A percentile compares a stretch with the other conserved stretches of the same genome.
Evolutionary conservation across 53 echinoderm and acorn worm genomes (phyloP).

Genomic region (Glandiceps talaboti): DNA sequence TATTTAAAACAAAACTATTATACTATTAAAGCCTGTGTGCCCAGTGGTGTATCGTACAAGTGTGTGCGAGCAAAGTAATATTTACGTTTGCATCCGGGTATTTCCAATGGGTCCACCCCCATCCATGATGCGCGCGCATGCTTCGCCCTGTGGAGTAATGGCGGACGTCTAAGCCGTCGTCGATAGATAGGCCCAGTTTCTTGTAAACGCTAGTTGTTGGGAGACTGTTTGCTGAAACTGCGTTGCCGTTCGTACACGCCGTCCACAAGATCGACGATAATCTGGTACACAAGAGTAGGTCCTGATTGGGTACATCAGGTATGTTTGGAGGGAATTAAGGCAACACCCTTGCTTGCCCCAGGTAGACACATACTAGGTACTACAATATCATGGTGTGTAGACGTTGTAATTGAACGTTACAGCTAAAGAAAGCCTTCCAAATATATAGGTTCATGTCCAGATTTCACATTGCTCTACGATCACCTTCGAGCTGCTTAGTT

Average conservation of each 20-base stretch:
- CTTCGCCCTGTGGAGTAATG: not conserved
- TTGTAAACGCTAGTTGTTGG: not conserved
- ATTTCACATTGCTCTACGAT: no score
- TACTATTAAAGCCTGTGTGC: no score
- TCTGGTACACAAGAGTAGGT: not conserved
- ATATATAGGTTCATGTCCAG: no score
- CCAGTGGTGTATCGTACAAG: no score
- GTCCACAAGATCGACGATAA: not conserved
- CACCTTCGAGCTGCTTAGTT: no score
- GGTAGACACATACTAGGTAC: no score
- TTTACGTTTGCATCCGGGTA: not conserved
- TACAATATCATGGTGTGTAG: no score
- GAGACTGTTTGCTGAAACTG: not conserved
- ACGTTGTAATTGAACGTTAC: no score
- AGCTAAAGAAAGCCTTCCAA: no score
- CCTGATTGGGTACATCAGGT: not conserved
- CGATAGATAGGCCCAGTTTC: not conserved
- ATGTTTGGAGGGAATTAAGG: not conserved
- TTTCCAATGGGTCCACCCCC: not conserved
- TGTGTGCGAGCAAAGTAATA: not conserved
- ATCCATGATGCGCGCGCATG: not conserved
- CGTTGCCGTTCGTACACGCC: not conserved
- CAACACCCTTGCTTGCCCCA: not conserved
- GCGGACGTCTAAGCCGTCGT: not conserved
- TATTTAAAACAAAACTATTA: no score